Evolutionary conservation across 2,888 invertebrate genomes (phyloP), one percentile per base, ranked within the genome.

Genomic region (Macrosoma leucophasiata): DNA sequence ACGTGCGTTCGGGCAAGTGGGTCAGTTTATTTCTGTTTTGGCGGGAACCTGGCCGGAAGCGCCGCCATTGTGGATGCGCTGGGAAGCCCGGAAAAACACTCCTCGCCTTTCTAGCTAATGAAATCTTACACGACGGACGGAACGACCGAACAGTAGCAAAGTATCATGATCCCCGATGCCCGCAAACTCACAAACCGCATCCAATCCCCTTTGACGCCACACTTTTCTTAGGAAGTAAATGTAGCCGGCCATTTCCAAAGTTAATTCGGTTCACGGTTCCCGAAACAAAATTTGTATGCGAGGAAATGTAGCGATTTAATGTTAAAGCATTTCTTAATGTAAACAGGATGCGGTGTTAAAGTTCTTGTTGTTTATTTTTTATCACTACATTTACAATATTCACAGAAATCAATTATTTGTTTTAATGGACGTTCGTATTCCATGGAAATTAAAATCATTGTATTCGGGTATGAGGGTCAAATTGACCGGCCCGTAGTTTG

Each of bases 1-100:
- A 78, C 74, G 75, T 70, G 72, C 52, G 52, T 59, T 55, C 69
- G 63, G 68, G 74, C 66, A 84, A 78, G 72, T 84, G 63, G 82
- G 82, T 81, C 82, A 81, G 73, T 67, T 74, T 84, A 84, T 84
- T 84, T 82, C 78, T 76, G 79, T 75, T 82, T 81, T 78, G 84
- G 81, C 82, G 82, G 79, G 82, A 84, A 79, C 77, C 74, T 72
- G 78, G 76, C 81, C 84, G 82, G 82, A 84, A 78, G 67, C 65
- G 73, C 57, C 77, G 74, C 79, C 79, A 82, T 82, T 82, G 82
- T 82, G 68, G 79, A 77, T 72, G 76, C 63, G 68, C 65, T 54
- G 74, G 78, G 79, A 73, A 77, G 69, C 78, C 78, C 79, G 76
- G 82, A 78, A 79, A 81, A 79, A 71, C 70, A 68, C 59, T 63